Evolutionary conservation across 1,140 invertebrate genomes (phyloP).

Genomic region (Adelges cooleyi): DNA sequence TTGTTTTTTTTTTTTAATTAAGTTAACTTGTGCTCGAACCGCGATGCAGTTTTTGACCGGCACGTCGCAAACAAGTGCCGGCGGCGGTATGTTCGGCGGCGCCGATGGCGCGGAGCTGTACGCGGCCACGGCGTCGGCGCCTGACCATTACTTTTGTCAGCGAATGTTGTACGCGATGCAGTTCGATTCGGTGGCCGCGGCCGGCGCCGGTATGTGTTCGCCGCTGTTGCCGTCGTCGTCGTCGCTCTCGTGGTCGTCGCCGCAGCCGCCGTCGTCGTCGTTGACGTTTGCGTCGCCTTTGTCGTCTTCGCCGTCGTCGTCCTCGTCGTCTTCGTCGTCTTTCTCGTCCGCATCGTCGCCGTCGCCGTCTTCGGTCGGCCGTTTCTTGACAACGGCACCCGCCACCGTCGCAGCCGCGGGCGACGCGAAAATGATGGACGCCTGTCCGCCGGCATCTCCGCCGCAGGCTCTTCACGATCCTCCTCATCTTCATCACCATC

Average conservation of each 20-base stretch:
- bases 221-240: constrained; percentile 17
- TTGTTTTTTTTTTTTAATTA: not conserved
- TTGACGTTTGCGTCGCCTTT: not conserved
- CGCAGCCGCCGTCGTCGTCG: constrained; percentile 4
- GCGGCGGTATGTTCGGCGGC: constrained; percentile 26
- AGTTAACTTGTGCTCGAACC: not conserved
- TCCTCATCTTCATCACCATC: not conserved
- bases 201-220: constrained; percentile 23
- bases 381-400: not conserved
- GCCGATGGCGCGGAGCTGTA: constrained; percentile 25
- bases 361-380: not conserved
- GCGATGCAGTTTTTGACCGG: constrained; percentile 29
- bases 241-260: constrained; percentile 7
- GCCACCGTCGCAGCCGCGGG: not conserved
- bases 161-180: constrained; percentile 31
- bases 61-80: constrained; percentile 16
- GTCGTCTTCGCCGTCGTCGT: not conserved
- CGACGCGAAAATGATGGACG: constrained; percentile 26
- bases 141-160: constrained; percentile 29
- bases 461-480: not conserved
- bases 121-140: constrained; percentile 26
- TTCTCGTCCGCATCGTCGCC: not conserved
- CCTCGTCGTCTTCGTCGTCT: not conserved
- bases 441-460: constrained; percentile 16
- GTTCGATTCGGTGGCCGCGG: constrained; percentile 29